Conservation (phyloP, 2,113 vertebrate species). For the Dascyllus trimaculatus region DNA sequence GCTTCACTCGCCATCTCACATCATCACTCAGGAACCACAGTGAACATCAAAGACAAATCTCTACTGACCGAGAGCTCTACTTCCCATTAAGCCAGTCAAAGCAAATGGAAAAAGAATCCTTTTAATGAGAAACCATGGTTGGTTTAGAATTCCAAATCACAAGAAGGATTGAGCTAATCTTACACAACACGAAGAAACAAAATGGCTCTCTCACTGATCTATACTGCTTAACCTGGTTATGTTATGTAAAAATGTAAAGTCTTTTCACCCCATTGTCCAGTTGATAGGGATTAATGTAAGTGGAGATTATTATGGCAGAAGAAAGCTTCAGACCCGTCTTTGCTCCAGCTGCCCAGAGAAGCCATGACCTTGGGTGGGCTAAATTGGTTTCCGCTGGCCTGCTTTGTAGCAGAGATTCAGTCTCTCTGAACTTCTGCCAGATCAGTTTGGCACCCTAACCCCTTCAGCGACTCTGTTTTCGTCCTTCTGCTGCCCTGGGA, state of each 20-base stretch:
- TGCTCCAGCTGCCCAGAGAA: conserved; percentile 43
- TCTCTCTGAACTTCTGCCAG: conserved; percentile 72
- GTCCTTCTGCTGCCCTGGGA: conserved; percentile 66
- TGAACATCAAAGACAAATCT: conserved; percentile 54
- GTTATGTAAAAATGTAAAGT: background rate
- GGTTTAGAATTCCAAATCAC: conserved; percentile 39
- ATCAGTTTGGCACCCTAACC: conserved; percentile 71
- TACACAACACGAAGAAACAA: background rate
- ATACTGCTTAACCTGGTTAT: background rate
- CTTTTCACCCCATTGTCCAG: background rate
- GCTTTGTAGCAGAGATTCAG: conserved; percentile 57
- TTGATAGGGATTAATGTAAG: background rate
- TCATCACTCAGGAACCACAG: conserved; percentile 59
- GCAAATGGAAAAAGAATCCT: conserved; percentile 33
- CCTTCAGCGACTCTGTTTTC: conserved; percentile 56
- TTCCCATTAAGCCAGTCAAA: conserved; percentile 23
- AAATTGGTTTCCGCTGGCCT: conserved; percentile 66
- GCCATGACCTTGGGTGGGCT: conserved; percentile 70
- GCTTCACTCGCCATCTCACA: conserved; percentile 46
- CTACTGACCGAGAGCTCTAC: conserved; percentile 35
- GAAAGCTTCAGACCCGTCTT: background rate
- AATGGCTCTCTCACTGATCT: background rate
- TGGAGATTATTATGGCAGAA: conserved; percentile 6
- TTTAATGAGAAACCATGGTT: conserved; percentile 26
- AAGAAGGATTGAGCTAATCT: conserved; percentile 4